phyloP scores from a whole-genome alignment of 2,888 invertebrate genomes.

The Willowsia nigromaculata region DNA sequence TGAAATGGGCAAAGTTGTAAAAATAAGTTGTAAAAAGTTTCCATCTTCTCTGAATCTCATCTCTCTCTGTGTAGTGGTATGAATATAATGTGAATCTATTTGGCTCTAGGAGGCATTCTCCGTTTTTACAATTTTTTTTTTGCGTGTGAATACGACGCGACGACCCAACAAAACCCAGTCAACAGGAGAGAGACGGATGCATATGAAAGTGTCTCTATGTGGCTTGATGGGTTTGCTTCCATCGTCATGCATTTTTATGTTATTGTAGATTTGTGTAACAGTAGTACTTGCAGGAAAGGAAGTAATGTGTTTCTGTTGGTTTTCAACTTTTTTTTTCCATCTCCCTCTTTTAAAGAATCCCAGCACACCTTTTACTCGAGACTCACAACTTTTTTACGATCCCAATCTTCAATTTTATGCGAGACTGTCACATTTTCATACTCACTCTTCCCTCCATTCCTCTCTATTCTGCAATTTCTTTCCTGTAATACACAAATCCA shows the following conservation, averaged over 20 bases:
- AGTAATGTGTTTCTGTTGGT: neutral
- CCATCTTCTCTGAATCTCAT: slow-evolving; percentile 38
- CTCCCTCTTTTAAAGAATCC: slow-evolving; percentile 40
- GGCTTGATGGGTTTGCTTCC: neutral
- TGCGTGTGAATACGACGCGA: neutral
- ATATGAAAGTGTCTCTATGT: neutral
- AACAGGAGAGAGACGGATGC: neutral
- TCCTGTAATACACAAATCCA: neutral
- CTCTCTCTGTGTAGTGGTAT: neutral
- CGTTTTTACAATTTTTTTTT: slow-evolving; percentile 27
- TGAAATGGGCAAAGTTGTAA: slow-evolving; percentile 69
- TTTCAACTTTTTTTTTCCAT: slow-evolving; percentile 35
- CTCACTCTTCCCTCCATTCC: neutral
- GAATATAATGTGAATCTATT: neutral
- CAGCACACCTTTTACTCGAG: slow-evolving; percentile 70
- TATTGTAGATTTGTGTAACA: slow-evolving; percentile 8
- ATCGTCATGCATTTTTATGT: slow-evolving; percentile 4
- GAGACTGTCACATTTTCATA: slow-evolving; percentile 42
- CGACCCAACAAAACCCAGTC: neutral
- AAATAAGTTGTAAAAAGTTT: slow-evolving; percentile 70
- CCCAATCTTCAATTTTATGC: slow-evolving; percentile 66
- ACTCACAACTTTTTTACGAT: slow-evolving; percentile 65
- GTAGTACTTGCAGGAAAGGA: neutral
- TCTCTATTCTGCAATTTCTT: neutral
- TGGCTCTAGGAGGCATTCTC: neutral